Conservation (phyloP, 2,797 vertebrate species). For the Poliocrania exsul region DNA sequence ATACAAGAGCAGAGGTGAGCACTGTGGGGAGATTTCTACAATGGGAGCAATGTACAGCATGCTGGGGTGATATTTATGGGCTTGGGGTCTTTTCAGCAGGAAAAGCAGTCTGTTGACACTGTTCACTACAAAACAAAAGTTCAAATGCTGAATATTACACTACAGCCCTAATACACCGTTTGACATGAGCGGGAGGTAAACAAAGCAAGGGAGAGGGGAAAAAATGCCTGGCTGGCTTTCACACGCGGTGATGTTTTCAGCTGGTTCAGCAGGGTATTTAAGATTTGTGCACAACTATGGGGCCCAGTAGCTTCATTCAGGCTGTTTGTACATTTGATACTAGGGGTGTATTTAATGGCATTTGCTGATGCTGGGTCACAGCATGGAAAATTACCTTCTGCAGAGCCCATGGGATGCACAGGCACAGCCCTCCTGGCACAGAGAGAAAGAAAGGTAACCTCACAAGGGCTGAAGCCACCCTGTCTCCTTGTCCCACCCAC, state of each 20-base stretch:
- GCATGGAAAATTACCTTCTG: not conserved
- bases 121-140: slow-evolving; percentile 31
- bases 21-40: slow-evolving; percentile 34
- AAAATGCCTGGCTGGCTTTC: not conserved
- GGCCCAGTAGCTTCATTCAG: not conserved
- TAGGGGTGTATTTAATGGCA: not conserved
- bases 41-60: not conserved
- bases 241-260: not conserved
- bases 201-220: not conserved
- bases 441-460: not conserved
- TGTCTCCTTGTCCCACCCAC: not conserved
- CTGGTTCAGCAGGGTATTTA: not conserved
- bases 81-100: slow-evolving; percentile 5
- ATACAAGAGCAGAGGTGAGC: slow-evolving; percentile 61
- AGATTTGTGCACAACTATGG: not conserved
- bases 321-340: not conserved
- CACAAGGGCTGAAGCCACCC: not conserved
- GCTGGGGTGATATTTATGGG: not conserved
- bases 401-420: accelerated
- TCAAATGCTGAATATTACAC: slow-evolving; percentile 1
- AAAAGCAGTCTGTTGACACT: slow-evolving; percentile 31
- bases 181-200: slow-evolving; percentile 29
- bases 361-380: not conserved
- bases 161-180: not conserved
- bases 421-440: not conserved